Evolutionary conservation across 1,140 invertebrate genomes (phyloP).

Genomic region (Drosophila repleta): DNA sequence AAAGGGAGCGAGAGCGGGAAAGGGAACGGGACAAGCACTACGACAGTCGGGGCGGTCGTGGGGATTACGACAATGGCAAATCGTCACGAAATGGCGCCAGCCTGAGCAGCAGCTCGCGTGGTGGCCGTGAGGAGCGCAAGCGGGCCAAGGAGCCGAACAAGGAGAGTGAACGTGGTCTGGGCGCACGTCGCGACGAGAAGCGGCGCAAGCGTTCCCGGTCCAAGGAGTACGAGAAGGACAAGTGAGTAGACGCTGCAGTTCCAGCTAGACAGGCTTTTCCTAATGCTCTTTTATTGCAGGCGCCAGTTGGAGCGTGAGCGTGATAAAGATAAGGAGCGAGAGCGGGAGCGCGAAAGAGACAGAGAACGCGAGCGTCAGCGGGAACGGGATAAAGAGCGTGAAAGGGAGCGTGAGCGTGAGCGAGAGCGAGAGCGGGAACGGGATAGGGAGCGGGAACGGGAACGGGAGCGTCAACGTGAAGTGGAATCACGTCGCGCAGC

Average conservation of each 20-base stretch:
- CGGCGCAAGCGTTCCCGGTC: conserved; percentile 83
- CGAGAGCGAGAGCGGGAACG: conserved; percentile 53
- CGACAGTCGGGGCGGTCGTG: conserved; percentile 38
- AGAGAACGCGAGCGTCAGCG: conserved; percentile 44
- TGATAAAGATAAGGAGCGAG: conserved; percentile 40
- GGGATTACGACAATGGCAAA: conserved; percentile 63
- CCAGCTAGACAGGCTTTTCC: not conserved
- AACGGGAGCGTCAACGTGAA: conserved; percentile 74
- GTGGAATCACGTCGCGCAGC: conserved; percentile 72
- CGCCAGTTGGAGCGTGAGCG: conserved; percentile 61
- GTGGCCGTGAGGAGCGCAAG: conserved; percentile 56
- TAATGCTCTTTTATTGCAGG: conserved; percentile 30
- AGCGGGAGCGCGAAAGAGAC: conserved; percentile 83
- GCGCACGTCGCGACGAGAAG: conserved; percentile 66
- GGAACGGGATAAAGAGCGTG: conserved; percentile 77
- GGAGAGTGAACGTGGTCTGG: conserved; percentile 85
- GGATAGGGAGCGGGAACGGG: conserved; percentile 49
- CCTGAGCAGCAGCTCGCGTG: conserved; percentile 42
- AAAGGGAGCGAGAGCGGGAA: conserved; percentile 46
- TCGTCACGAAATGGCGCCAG: conserved; percentile 51
- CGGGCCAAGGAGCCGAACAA: conserved; percentile 59
- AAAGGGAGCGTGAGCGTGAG: conserved; percentile 59
- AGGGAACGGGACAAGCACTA: conserved; percentile 53
- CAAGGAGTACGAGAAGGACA: conserved; percentile 77
- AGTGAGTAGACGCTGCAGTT: conserved; percentile 35